Percentiles rank a stretch among this genome's conserved stretches.
phyloP scores from a whole-genome alignment of 2,888 invertebrate genomes.

The Hyposoter didymator region DNA sequence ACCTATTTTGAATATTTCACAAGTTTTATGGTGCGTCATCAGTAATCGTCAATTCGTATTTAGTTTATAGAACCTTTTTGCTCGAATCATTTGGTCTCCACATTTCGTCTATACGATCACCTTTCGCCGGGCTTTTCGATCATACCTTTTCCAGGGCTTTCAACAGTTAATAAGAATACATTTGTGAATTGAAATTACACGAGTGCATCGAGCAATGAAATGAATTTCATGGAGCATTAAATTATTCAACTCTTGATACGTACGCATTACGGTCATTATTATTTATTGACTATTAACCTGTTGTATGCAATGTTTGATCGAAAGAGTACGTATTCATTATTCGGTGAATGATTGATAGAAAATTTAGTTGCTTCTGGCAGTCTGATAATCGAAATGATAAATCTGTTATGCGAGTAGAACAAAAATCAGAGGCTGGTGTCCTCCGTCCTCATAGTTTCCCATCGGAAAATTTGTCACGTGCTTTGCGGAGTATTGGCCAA shows the following conservation, averaged over 20 bases:
- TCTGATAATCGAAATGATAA: background rate
- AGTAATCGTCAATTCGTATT: constrained; percentile 1
- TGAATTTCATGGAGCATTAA: background rate
- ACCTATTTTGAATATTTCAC: background rate
- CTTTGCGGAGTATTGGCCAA: background rate
- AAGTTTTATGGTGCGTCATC: background rate
- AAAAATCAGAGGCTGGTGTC: background rate
- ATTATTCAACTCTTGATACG: constrained; percentile 35
- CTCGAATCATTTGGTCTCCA: constrained; percentile 39
- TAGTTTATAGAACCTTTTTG: constrained; percentile 25
- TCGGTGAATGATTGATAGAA: background rate
- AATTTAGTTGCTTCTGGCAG: background rate
- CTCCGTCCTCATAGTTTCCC: too few relatives aligned
- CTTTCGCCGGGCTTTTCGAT: background rate
- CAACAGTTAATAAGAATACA: constrained; percentile 43
- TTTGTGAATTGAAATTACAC: constrained; percentile 35
- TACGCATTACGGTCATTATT: constrained; percentile 2
- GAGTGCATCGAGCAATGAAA: constrained; percentile 8
- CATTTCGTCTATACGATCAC: background rate
- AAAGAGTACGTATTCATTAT: constrained; percentile 1
- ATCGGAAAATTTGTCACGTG: background rate
- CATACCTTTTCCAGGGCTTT: background rate
- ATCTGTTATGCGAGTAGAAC: background rate
- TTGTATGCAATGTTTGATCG: constrained; percentile 9
- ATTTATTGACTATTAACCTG: background rate